phyloP scores from a whole-genome alignment of 2,113 vertebrate genomes.

The Dryoscopus gambensis region DNA sequence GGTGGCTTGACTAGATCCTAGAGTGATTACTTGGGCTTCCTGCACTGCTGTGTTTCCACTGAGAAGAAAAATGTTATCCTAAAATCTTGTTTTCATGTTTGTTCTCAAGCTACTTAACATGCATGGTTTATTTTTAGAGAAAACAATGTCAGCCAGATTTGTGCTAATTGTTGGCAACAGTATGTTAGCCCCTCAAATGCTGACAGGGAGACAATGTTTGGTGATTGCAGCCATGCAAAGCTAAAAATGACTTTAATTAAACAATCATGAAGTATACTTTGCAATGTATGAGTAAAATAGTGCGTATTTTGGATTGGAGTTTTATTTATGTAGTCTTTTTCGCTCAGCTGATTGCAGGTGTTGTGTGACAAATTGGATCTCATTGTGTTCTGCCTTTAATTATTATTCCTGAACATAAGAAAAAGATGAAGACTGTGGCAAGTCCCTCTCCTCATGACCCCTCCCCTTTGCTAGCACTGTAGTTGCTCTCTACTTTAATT shows the following conservation, averaged over 20 bases:
- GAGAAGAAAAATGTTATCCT: constrained; percentile 27
- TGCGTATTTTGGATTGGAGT: background rate
- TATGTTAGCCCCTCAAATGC: constrained; percentile 52
- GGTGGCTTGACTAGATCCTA: background rate
- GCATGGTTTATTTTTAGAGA: constrained; percentile 68
- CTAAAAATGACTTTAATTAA: constrained; percentile 66
- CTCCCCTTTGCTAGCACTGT: background rate
- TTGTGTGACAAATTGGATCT: constrained; percentile 38
- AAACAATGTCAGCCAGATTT: constrained; percentile 67
- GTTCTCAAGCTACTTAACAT: constrained; percentile 60
- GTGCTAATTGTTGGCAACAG: constrained; percentile 67
- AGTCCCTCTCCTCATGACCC: background rate
- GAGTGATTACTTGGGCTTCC: background rate
- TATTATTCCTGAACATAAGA: background rate
- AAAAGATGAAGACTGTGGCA: background rate
- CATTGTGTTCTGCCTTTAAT: constrained; percentile 16
- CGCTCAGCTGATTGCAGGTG: constrained; percentile 53
- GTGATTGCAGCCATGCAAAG: constrained; percentile 61
- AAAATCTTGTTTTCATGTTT: constrained; percentile 52
- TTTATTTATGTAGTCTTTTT: background rate
- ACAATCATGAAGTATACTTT: constrained; percentile 35
- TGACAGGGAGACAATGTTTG: constrained; percentile 70
- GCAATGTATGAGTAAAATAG: constrained; percentile 13
- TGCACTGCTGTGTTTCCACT: background rate
- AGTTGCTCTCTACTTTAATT: background rate